Conservation (phyloP, 2,888 invertebrate genomes). For the Flexamia atlantica region DNA sequence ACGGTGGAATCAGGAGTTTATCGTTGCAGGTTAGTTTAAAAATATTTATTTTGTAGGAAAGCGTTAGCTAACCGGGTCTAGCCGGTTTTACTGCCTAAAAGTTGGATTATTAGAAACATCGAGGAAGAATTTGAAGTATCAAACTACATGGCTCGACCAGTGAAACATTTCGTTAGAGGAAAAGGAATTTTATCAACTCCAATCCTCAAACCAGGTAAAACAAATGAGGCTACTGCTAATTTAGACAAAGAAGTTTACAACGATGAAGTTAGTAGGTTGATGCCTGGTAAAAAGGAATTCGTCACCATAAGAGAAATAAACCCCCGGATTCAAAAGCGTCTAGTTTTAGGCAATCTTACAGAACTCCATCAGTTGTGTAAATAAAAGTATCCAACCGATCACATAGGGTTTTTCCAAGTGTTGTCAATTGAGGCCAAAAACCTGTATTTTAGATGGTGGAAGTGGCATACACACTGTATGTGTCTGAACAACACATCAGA, state of each 20-base stretch:
- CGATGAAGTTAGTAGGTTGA: conserved; percentile 11
- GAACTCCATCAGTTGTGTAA: conserved; percentile 42
- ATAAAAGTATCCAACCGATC: conserved; percentile 11
- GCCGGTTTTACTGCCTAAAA: not conserved
- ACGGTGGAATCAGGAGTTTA: too few relatives aligned
- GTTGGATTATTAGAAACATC: not conserved
- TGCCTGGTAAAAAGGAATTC: conserved; percentile 2
- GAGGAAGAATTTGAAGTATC: not conserved
- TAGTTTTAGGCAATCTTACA: not conserved
- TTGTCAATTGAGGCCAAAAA: conserved; percentile 4
- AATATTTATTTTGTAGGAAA: too few relatives aligned
- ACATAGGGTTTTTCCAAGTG: conserved; percentile 53
- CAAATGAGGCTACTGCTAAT: not conserved
- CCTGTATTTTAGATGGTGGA: conserved; percentile 44
- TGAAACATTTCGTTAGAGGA: not conserved
- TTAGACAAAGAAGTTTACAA: not conserved
- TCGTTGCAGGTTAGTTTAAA: too few relatives aligned
- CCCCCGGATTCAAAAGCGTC: conserved; percentile 27
- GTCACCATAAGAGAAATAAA: conserved; percentile 1
- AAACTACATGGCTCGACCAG: not conserved
- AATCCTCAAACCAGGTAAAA: not conserved
- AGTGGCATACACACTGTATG: conserved; percentile 61
- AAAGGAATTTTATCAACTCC: conserved; percentile 27
- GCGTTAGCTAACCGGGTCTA: too few relatives aligned
- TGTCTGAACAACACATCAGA: conserved; percentile 59